Base-by-base conservation (phyloP, 2,797 vertebrate species). In the Myotis myotis region DNA sequence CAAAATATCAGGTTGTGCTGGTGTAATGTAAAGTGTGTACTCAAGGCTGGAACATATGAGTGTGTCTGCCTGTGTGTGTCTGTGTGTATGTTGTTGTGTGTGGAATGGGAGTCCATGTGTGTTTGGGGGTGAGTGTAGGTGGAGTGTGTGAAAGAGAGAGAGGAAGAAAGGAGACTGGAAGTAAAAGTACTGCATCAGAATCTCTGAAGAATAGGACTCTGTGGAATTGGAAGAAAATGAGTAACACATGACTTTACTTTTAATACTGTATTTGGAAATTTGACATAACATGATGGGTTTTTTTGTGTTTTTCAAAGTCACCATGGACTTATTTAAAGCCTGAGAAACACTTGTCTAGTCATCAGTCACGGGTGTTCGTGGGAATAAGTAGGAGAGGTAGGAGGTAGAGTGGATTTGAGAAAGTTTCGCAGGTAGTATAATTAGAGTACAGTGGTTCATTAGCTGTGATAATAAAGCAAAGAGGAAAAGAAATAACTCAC, bases 241-340 rank as follows among this genome's bases (percentile, higher is more conserved):
- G 9, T 36, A 62, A 47, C 3, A 41, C 3, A 11, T 79, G 28
- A 4, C 36, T 90, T 89, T 86, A 82, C 19, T 44, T 88, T 89
- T 53, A 89, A 70, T 44, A 76, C 25, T 11, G 13, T 81, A 36
- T 89, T 93, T 89, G 86, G 75, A 64, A 91, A 68, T 76, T 95
- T 71, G 28, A 66, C 5, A 41, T 62, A 71, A 20, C 7, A 38
- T 89, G 44, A 55, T 15, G 33, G 1, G 0, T 9, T 51, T 60
- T 55, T 96, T 86, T 57, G 6, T 83, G 11, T 51, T 84, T 95
- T 84, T 49, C 28, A n/a, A 75, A n/a, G 25, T 80, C 25, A 51
- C 10, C 3, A 6, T 49, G 57, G 33, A 25, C 38, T 75, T 22
- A 86, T 75, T 85, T 17, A 86, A 96, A 87, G 22, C 23, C 17